Base-by-base conservation (phyloP, 2,888 invertebrate species). In the Meloe dianella region DNA sequence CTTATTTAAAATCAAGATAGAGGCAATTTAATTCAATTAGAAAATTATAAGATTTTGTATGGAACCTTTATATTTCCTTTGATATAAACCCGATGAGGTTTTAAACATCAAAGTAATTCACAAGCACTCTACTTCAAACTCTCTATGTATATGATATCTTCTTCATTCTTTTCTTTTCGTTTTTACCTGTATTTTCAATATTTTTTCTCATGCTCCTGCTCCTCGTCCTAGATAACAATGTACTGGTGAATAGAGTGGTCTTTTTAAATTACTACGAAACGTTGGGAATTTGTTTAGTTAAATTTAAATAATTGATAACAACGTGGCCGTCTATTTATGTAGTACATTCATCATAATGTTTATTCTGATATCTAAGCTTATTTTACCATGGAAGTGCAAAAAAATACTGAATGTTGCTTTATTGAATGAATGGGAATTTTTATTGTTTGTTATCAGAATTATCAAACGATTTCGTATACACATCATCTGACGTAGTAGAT, bases 261-360 rank as follows among this genome's bases (percentile, higher is more conserved):
- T 32, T 32, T 32, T 32, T 5, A 32, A 32, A 32, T 32, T 32
- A 10, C 32, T 1, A 10, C 4, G 27, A 27, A n/a, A n/a, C n/a
- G n/a, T n/a, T n/a, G n/a, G n/a, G n/a, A n/a, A n/a, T n/a, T 27
- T 27, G 27, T 27, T 59, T n/a, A n/a, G n/a, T 14, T 7, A 30
- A 59, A 47, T 61, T 61, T 61, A 61, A 61, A 47, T 41, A 60
- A 57, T 61, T 62, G 59, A 66, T 66, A 65, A 65, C 57, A 66
- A 62, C 47, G 22, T 41, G 47, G 56, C 32, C 60, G 30, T 29
- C 32, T 61, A 61, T 62, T 61, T 65, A 62, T 59, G 51, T 47
- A 32, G 57, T 29, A 51, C 54, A 60, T 61, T 66, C 62, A 66
- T 62, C 35, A 41, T 56, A 0, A 64, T 64, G 60, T 65, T 60